Percentiles rank a stretch among this genome's conserved stretches.
These are phyloP conservation scores for Nibea coibor DNA, from an alignment of 2,113 vertebrate genomes.

Conservation along the genomic window DNA sequence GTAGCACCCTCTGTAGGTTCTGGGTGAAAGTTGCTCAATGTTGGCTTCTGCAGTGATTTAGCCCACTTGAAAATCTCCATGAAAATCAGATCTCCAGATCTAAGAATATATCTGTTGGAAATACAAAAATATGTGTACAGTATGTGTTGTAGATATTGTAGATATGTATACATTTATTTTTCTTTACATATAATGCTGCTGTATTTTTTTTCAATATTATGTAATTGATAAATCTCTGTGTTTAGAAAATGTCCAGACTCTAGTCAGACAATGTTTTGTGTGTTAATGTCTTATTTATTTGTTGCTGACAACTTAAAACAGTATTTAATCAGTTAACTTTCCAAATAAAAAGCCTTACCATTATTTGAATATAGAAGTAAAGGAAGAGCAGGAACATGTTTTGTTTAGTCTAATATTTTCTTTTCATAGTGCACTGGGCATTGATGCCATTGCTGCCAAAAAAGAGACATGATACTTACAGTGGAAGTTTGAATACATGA, in stretches of 20 bases:
- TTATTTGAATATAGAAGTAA: conserved; percentile 15
- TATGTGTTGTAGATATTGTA: background rate
- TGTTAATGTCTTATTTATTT: conserved; percentile 55
- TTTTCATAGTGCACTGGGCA: background rate
- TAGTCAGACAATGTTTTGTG: background rate
- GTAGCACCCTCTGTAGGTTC: conserved; percentile 44
- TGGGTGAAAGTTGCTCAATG: background rate
- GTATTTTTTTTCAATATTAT: background rate
- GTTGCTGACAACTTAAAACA: conserved; percentile 9
- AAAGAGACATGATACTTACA: background rate
- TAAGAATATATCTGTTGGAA: background rate
- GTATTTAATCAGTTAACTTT: background rate
- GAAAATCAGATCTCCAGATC: background rate
- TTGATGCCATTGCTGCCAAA: background rate
- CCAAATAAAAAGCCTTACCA: background rate
- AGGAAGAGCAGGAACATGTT: background rate
- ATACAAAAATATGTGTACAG: too few relatives aligned
- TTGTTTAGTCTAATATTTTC: background rate
- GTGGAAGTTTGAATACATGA: background rate
- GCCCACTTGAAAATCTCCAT: too few relatives aligned
- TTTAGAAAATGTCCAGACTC: background rate
- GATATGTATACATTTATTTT: background rate
- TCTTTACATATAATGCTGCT: background rate
- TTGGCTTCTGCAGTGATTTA: background rate
- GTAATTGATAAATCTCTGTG: background rate